Percentiles rank a stretch among this genome's conserved stretches.
These are phyloP conservation scores for Tetanocera ferruginea DNA, from an alignment of 2,888 invertebrate genomes.

Conservation along the genomic window DNA sequence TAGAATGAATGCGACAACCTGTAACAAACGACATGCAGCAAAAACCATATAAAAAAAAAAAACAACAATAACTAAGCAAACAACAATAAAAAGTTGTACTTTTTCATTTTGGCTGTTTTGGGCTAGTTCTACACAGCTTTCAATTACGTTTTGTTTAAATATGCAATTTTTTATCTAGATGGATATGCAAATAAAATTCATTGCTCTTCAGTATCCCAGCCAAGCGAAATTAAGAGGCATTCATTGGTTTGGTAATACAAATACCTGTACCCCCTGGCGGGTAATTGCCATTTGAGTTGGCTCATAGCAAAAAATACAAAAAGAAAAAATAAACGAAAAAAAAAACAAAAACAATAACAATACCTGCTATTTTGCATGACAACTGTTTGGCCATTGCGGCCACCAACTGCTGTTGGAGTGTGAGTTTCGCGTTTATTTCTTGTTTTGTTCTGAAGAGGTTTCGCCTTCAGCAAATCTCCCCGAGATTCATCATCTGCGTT, in stretches of 20 bases:
- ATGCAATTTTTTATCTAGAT: constrained; percentile 9
- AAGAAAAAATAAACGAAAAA: too few species aligned
- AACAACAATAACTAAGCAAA: too few species aligned
- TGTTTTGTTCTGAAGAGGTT: background rate
- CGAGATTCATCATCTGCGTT: background rate
- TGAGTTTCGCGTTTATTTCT: background rate
- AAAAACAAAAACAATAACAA: too few species aligned
- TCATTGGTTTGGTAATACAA: background rate
- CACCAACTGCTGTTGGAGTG: background rate
- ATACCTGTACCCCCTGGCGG: background rate
- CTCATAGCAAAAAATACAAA: too few species aligned
- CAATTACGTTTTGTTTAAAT: constrained; percentile 5
- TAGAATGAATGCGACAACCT: background rate
- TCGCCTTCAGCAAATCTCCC: background rate
- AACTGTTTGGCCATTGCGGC: background rate
- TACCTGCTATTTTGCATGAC: background rate
- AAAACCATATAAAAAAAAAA: background rate
- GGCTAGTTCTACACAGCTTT: background rate
- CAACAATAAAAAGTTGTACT: background rate
- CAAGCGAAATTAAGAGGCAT: background rate
- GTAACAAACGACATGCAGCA: background rate
- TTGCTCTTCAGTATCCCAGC: background rate
- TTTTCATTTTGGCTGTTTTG: background rate
- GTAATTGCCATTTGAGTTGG: background rate
- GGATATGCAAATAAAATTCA: constrained; percentile 25